Evolutionary conservation across 92 coral and sea anemone genomes (phyloP).

Genomic region (Chrysogorgia sp.): DNA sequence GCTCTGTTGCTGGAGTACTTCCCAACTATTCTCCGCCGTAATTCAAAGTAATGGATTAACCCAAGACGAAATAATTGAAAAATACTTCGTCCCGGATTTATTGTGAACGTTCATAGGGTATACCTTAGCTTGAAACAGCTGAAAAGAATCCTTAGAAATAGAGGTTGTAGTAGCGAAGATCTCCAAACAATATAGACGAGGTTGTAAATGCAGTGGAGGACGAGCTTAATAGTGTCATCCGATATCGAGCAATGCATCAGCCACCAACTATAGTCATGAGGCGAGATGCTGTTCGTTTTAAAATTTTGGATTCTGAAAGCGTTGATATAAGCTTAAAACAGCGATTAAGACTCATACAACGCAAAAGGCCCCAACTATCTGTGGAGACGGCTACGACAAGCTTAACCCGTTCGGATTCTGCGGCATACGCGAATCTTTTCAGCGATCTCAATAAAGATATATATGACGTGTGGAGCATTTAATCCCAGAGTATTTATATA

Average conservation of each 20-base stretch:
- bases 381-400: conserved; percentile 51
- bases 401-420: conserved; percentile 45
- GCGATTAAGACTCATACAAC: background rate
- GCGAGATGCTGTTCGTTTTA: conserved; percentile 44
- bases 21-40: background rate
- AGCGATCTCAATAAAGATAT: no score
- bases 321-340: conserved; percentile 38
- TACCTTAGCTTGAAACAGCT: background rate
- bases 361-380: conserved; percentile 40
- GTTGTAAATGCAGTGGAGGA: conserved; percentile 41
- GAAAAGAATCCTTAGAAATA: conserved; percentile 30
- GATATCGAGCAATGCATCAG: conserved; percentile 45
- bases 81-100: conserved; percentile 12
- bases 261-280: background rate
- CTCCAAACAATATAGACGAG: conserved; percentile 13
- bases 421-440: no score
- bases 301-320: conserved; percentile 49
- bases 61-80: conserved; percentile 44
- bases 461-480: no score
- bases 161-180: conserved; percentile 29
- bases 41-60: background rate
- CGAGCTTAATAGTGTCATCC: conserved; percentile 34
- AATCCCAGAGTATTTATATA: no score
- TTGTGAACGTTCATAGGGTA: conserved; percentile 2
- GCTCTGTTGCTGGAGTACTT: background rate